These are phyloP conservation scores for Premnoplex brunnescens DNA, from an alignment of 2,797 vertebrate genomes.

Conservation along the genomic window DNA sequence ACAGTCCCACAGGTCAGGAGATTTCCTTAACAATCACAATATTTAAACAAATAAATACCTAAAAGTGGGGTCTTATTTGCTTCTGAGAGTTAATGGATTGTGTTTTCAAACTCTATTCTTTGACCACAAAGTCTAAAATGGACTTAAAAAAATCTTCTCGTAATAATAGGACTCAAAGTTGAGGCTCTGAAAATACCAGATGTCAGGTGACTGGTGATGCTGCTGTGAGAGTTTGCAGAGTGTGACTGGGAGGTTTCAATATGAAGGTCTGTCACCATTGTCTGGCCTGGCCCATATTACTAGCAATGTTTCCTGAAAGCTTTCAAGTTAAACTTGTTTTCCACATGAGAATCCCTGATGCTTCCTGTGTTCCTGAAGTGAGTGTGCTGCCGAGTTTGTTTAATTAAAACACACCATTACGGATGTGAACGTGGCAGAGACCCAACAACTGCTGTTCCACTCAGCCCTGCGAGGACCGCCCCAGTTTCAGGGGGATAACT, in stretches of 20 bases:
- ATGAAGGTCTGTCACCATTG: not conserved
- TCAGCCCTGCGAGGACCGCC: rapidly evolving
- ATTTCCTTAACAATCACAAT: not conserved
- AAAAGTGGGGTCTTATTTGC: not conserved
- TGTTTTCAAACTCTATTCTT: not conserved
- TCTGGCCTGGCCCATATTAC: not conserved
- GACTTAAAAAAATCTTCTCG: not conserved
- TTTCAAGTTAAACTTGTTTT: constrained; percentile 30
- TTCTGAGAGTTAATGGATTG: not conserved
- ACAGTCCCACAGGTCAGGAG: not conserved
- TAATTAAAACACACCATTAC: not conserved
- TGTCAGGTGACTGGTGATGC: not conserved
- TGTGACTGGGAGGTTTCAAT: not conserved
- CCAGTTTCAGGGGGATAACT: not conserved
- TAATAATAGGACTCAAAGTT: not conserved
- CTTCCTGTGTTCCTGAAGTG: constrained; percentile 4
- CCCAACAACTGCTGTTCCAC: not conserved
- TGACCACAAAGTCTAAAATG: not conserved
- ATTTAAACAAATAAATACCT: not conserved
- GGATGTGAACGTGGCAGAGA: not conserved
- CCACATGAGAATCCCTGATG: not conserved
- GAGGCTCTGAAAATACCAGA: not conserved
- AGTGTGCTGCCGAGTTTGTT: not conserved
- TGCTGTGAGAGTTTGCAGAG: not conserved
- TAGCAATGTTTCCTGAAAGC: not conserved